Conservation (phyloP, 2,888 invertebrate species). For the Synanthedon andrenaeformis region DNA sequence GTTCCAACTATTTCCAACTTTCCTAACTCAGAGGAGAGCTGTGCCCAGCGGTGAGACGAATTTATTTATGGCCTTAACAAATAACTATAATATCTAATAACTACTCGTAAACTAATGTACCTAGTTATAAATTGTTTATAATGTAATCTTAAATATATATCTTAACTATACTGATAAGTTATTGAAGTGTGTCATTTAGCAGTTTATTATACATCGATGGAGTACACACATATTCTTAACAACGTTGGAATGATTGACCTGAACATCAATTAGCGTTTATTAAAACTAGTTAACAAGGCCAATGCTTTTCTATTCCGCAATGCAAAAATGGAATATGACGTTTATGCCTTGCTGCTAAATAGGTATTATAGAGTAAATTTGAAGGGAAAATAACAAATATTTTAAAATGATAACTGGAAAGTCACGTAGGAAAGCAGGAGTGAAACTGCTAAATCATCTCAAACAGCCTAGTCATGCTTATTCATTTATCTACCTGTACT, state of each 20-base stretch:
- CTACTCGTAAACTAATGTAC: too few relatives aligned
- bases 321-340: not conserved
- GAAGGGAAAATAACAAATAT: slow-evolving; percentile 10
- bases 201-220: too few relatives aligned
- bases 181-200: too few relatives aligned
- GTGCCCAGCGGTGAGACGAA: too few relatives aligned
- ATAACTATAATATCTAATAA: too few relatives aligned
- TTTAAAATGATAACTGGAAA: slow-evolving; percentile 12
- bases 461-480: slow-evolving; percentile 21
- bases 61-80: too few relatives aligned
- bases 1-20: too few relatives aligned
- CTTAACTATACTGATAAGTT: too few relatives aligned
- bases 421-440: slow-evolving; percentile 6
- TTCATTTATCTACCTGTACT: slow-evolving; percentile 14
- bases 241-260: not conserved
- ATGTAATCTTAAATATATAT: too few relatives aligned
- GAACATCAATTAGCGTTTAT: not conserved
- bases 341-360: not conserved
- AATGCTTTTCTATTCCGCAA: not conserved
- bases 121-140: too few relatives aligned
- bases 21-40: too few relatives aligned
- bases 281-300: not conserved
- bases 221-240: too few relatives aligned
- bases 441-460: slow-evolving; percentile 3
- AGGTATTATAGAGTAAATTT: not conserved